Evolutionary conservation across 2,113 vertebrate species (phyloP), one percentile per base, ranked within the genome.

Genomic region (Tylochromis polylepis): DNA sequence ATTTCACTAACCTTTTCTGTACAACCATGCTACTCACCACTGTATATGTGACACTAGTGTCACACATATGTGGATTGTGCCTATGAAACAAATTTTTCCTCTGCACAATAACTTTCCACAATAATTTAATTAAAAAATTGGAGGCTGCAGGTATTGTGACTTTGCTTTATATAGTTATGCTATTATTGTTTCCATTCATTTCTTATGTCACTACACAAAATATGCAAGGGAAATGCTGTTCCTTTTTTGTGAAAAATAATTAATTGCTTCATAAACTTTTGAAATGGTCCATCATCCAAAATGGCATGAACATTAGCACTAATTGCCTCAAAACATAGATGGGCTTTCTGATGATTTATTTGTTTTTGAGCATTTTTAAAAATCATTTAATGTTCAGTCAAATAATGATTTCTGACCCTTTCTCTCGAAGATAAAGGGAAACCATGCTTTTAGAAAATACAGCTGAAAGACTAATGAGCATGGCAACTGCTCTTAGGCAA

Each of bases 351-450:
- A 49, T 15, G 3, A 67, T 53, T 51, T 27, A 31, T 78, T 46
- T 79, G 18, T 34, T 14, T 18, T 78, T 56, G 18, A 24, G 41
- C 7, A 43, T 29, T 51, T 38, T 46, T 22, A 11, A 9, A 15
- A 78, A 1, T 22, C 6, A 62, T 62, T 56, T 9, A 51, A 22
- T 15, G 34, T 79, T 65, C 10, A 67, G 70, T 31, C 7, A 43
- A 1, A 51, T 57, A 67, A 67, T 67, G 46, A 43, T 62, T 53
- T 67, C 4, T 41, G 51, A 77, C 27, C 36, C 27, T 1, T n/a
- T 58, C 22, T 34, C 31, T 53, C 27, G 11, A 62, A 87, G 58
- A 49, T 38, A 83, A 77, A 77, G 43, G 43, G 70, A 31, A 51
- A 77, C 16, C 16, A 2, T 51, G 16, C 16, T 51, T 77, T 77